phyloP scores from a whole-genome alignment of 2,113 vertebrate species.

The Protomyctophum bolini region DNA sequence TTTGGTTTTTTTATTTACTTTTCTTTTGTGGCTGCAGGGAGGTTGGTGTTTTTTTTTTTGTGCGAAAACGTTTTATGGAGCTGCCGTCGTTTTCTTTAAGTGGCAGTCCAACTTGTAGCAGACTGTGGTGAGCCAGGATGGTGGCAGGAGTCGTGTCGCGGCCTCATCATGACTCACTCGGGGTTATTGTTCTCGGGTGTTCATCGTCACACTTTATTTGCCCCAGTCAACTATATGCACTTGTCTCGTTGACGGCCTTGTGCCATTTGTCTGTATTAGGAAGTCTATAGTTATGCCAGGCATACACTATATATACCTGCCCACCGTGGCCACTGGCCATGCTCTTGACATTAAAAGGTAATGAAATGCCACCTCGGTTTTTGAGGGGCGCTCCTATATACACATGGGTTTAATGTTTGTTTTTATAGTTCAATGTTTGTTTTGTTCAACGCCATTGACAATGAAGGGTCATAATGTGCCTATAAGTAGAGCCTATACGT shows the following conservation, averaged over 20 bases:
- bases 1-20: constrained; percentile 59
- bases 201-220: background rate
- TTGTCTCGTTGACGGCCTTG: constrained; percentile 34
- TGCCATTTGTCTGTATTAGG: constrained; percentile 16
- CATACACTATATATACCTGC: background rate
- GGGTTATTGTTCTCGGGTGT: constrained; percentile 56
- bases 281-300: background rate
- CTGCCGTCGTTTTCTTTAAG: constrained; percentile 64
- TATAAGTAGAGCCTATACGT: too few species aligned
- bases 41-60: constrained; percentile 55
- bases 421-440: too few species aligned
- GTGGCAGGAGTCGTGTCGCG: constrained; percentile 65
- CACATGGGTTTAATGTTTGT: too few species aligned
- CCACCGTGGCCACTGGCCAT: background rate
- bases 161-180: constrained; percentile 63
- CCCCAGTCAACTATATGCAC: constrained; percentile 51
- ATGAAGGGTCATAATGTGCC: too few species aligned
- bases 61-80: constrained; percentile 69
- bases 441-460: too few species aligned
- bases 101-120: constrained; percentile 62
- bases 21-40: background rate
- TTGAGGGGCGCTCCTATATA: too few species aligned
- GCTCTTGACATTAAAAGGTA: too few species aligned
- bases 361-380: too few species aligned
- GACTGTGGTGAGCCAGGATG: constrained; percentile 65